phyloP scores from a whole-genome alignment of 1,140 invertebrate genomes.

The Macrobrachium rosenbergii region DNA sequence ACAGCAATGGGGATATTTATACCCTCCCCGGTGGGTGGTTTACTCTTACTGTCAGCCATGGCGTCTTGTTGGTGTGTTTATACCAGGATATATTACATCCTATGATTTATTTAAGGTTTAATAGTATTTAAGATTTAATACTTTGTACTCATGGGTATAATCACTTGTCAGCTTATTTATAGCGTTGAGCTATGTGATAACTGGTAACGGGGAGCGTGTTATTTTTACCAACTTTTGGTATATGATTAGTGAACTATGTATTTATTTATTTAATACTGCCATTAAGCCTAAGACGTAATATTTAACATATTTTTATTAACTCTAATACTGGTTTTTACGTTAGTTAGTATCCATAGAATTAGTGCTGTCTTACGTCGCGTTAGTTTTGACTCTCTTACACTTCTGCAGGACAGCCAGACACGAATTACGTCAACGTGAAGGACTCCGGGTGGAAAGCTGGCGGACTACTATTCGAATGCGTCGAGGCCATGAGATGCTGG shows the following conservation, averaged over 20 bases:
- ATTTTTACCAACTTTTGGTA: too few relatives aligned
- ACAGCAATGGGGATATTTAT: constrained; percentile 72
- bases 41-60: constrained; percentile 60
- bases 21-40: constrained; percentile 72
- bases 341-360: too few relatives aligned
- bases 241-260: too few relatives aligned
- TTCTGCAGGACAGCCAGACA: constrained; percentile 71
- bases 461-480: constrained; percentile 75
- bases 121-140: not conserved
- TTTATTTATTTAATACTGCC: too few relatives aligned
- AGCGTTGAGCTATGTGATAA: too few relatives aligned
- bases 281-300: too few relatives aligned
- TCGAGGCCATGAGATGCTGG: constrained; percentile 73
- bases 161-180: too few relatives aligned
- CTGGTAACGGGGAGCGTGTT: too few relatives aligned
- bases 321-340: too few relatives aligned
- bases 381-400: constrained; percentile 12
- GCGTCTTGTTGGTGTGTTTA: too few relatives aligned
- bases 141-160: too few relatives aligned
- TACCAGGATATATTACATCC: not conserved
- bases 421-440: constrained; percentile 68
- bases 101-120: not conserved
- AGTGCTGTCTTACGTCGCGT: constrained; percentile 14
- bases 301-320: too few relatives aligned
- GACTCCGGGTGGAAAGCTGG: constrained; percentile 72